Evolutionary conservation across 2,113 vertebrate species (phyloP), one percentile per base, ranked within the genome.

Genomic region (Ciconia boyciana): DNA sequence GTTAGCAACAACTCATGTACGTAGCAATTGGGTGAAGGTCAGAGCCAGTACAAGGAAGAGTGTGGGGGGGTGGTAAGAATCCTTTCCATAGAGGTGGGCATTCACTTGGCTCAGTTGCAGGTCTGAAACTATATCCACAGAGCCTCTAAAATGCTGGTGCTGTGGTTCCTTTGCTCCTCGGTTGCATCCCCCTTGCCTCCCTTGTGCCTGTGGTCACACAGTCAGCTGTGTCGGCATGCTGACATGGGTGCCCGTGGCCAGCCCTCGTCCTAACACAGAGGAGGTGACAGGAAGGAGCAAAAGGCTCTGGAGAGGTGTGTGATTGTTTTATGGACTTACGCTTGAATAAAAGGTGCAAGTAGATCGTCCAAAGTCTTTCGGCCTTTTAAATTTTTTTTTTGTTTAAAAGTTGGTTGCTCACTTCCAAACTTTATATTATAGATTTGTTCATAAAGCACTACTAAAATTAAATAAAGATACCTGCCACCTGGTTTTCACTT

Each of bases 1-100:
- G 14, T 36, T 79, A 36, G 8, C 52, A 46, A 9, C 25, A 79
- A 3, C 21, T 55, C 20, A 9, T 13, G 17, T 19, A 72, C 17
- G 24, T 71, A 6, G 4, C 7, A 7, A 28, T 0, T 13, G 41
- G 3, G 13, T 46, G 49, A 72, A 41, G 8, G 8, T 62, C 20
- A 44, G 66, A 71, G 41, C 9, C 11, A 8, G 65, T 12, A 14
- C 16, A 18, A 64, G 9, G 12, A 28, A 60, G n/a, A 6, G 4
- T 8, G 28, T 14, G 7, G 14, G 44, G 4, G 16, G 8, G 10
- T 19, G 28, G 13, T 44, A 32, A 55, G 11, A 75, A 5, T 32
- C 25, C 11, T 51, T 70, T 66, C 43, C 4, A 1, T 25, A 29
- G 10, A 76, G 16, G 11, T 46, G 6, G 58, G 3, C 17, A 34